Conservation (phyloP, 2,113 vertebrate species). For the Mohoua ochrocephala region DNA sequence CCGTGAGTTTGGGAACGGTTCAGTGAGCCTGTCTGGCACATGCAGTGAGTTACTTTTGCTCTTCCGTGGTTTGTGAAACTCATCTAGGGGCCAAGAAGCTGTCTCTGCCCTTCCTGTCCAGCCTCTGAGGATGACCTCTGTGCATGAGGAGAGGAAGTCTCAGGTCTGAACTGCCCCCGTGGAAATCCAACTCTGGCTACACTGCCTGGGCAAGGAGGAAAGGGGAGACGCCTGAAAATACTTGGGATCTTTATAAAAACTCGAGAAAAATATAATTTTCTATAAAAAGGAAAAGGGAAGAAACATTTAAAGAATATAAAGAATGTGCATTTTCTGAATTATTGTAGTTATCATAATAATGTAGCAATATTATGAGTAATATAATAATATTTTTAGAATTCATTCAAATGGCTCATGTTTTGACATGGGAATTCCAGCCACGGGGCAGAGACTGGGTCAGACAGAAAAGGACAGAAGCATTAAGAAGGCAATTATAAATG, state of each 20-base stretch:
- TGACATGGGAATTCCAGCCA: background rate
- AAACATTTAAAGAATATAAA: background rate
- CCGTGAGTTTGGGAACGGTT: background rate
- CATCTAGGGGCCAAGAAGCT: accelerated
- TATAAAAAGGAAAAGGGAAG: background rate
- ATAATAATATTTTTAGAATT: background rate
- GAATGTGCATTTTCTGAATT: background rate
- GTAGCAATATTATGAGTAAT: background rate
- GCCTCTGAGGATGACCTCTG: accelerated
- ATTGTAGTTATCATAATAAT: background rate
- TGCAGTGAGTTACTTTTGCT: background rate
- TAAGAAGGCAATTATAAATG: background rate
- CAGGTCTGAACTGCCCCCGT: accelerated
- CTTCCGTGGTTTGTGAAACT: background rate
- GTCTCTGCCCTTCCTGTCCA: background rate
- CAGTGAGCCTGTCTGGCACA: background rate
- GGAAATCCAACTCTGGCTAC: background rate
- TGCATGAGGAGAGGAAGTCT: background rate
- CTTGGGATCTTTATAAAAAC: background rate
- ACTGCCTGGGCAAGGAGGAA: background rate
- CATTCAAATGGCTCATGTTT: background rate
- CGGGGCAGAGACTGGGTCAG: background rate
- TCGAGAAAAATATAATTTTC: background rate
- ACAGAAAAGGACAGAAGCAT: background rate
- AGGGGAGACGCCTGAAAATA: background rate